These are phyloP conservation scores for Opisthocomus hoazin DNA, from an alignment of 2,113 vertebrate genomes.

Conservation along the genomic window DNA sequence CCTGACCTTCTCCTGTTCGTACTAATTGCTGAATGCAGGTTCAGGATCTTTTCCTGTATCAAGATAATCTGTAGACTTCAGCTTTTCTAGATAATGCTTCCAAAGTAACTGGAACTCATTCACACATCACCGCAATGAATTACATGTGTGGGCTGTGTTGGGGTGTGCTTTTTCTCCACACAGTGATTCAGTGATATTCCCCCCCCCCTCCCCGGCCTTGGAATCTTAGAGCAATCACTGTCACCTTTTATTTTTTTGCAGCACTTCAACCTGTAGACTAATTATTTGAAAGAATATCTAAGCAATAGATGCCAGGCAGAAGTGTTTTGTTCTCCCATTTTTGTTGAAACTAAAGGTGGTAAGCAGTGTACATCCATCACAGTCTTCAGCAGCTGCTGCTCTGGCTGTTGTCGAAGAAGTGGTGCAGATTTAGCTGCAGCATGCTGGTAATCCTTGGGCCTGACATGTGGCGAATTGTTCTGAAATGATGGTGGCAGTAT, in stretches of 20 bases:
- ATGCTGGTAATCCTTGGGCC: slow-evolving; percentile 55
- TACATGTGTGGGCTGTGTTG: neutral
- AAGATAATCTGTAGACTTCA: neutral
- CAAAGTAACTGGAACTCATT: neutral
- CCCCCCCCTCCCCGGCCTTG: too few relatives aligned
- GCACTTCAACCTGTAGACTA: neutral
- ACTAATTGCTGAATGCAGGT: neutral
- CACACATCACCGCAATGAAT: too few relatives aligned
- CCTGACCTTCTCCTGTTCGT: too few relatives aligned
- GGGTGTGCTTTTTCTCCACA: neutral
- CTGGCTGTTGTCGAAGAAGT: slow-evolving; percentile 36
- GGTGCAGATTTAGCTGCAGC: slow-evolving; percentile 60
- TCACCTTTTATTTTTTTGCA: neutral
- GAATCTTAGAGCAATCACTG: rapidly evolving
- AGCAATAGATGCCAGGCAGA: neutral
- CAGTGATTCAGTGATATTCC: too few relatives aligned
- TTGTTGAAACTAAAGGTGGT: neutral
- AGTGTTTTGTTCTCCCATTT: neutral
- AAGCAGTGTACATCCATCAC: slow-evolving; percentile 1
- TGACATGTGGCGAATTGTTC: slow-evolving; percentile 69
- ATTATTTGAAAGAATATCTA: neutral
- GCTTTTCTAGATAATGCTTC: neutral
- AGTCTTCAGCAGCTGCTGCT: slow-evolving; percentile 50
- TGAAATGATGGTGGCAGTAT: slow-evolving; percentile 72
- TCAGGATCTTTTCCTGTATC: neutral